Evolutionary conservation across 2,888 invertebrate species (phyloP).

Genomic region (Anorthoa munda): DNA sequence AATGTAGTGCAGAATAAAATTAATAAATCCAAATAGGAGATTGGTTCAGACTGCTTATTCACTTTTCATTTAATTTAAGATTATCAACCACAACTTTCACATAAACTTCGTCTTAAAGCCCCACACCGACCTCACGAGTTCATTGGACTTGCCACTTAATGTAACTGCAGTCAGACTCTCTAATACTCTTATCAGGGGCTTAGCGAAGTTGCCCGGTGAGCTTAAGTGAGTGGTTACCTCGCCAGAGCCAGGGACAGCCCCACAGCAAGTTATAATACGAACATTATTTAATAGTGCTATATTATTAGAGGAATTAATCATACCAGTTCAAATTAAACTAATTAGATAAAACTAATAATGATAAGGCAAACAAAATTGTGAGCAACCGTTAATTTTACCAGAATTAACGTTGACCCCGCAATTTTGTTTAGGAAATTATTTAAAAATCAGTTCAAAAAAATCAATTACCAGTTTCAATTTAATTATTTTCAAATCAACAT

Average conservation of each 20-base stretch:
- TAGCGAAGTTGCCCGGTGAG: slow-evolving; percentile 42
- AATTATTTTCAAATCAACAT: too few relatives aligned
- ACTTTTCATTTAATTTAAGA: background rate
- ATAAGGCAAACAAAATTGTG: too few relatives aligned
- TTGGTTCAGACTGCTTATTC: too few relatives aligned
- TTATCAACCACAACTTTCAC: background rate
- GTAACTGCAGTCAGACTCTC: slow-evolving; percentile 32
- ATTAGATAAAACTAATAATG: too few relatives aligned
- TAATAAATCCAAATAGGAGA: too few relatives aligned
- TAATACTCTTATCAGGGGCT: slow-evolving; percentile 46
- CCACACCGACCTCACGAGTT: slow-evolving; percentile 2
- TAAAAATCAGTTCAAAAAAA: too few relatives aligned
- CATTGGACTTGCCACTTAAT: slow-evolving; percentile 24
- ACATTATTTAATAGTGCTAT: background rate
- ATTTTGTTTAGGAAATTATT: too few relatives aligned
- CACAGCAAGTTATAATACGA: background rate
- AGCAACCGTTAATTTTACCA: too few relatives aligned
- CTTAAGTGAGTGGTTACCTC: slow-evolving; percentile 25
- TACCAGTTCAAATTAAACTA: background rate
- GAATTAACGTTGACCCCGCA: too few relatives aligned
- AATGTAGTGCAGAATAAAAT: too few relatives aligned
- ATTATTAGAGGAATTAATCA: background rate
- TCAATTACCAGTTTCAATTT: too few relatives aligned
- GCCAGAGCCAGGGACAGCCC: background rate
- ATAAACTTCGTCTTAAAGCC: slow-evolving; percentile 6